Base-by-base conservation (phyloP, 2,113 vertebrate genomes). In the Sapajus apella region DNA sequence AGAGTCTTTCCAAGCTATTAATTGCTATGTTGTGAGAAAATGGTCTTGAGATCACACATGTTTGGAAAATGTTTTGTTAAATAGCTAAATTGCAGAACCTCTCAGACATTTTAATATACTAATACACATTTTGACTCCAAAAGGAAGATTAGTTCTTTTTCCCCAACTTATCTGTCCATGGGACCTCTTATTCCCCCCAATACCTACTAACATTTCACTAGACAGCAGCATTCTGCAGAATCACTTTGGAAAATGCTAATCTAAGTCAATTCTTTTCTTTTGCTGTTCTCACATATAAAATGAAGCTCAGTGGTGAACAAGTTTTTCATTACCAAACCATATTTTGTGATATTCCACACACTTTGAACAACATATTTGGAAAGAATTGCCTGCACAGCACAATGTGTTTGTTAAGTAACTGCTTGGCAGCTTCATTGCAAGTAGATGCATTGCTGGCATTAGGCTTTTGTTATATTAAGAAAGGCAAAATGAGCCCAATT, bases 141-240 rank as follows among this genome's bases (percentile, higher is more conserved):
- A 37, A 50, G 55, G 70, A 13, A 13, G 61, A 4, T 4, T 6
- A 3, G 37, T 5, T 12, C 10, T 3, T 18, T 30, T 27, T n/a
- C 25, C n/a, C 3, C 16, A 8, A 4, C 9, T 7, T 0, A 0
- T 7, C n/a, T 20, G 47, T n/a, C 3, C 4, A 0, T 3, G 2
- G 23, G 17, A 43, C 12, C 47, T 23, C 61, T 8, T 14, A 4
- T 35, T 75, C 21, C 37, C n/a, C 17, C 16, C 0, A 11, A 8
- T 4, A 1, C 58, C 25, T 8, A 1, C 18, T 11, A 21, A 11
- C 27, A 30, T 40, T 17, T 77, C 32, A 47, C 40, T 3, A 0
- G 32, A 64, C 13, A 10, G 21, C 17, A 4, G 4, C 1, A 4
- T 14, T 75, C 40, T 21, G 20, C 2, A 21, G 43, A 72, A 7